Percentiles rank a stretch among this genome's conserved stretches.
Conservation (phyloP, 2,113 vertebrate species). For the Sturnira hondurensis region DNA sequence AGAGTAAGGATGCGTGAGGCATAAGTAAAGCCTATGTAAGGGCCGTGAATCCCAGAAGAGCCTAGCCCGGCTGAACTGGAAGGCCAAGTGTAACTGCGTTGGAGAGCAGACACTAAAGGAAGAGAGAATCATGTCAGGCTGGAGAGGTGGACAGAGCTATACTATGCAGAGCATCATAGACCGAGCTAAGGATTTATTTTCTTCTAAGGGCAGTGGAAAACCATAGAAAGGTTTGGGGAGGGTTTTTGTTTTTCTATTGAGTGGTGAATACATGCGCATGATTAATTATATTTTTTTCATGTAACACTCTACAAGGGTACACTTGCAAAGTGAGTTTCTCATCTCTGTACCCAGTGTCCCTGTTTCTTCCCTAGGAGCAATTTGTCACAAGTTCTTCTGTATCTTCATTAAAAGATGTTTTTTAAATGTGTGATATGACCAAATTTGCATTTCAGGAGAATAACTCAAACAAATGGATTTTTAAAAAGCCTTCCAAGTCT, state of each 20-base stretch:
- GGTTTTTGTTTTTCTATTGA: not conserved
- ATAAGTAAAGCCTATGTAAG: not conserved
- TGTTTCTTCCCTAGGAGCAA: constrained; percentile 13
- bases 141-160: not conserved
- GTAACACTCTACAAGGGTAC: not conserved
- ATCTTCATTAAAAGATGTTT: not conserved
- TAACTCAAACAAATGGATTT: not conserved
- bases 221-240: not conserved
- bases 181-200: not conserved
- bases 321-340: not conserved
- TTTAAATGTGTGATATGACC: not conserved
- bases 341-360: not conserved
- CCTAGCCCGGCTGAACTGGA: not conserved
- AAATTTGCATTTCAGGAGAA: constrained; percentile 3
- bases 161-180: not conserved
- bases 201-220: not conserved
- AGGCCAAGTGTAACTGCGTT: not conserved
- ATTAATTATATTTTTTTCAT: not conserved
- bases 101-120: not conserved
- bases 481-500: not conserved
- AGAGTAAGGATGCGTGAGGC: not conserved
- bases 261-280: not conserved
- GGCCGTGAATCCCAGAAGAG: not conserved
- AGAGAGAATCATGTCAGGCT: not conserved
- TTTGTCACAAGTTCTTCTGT: not conserved